A percentile compares a stretch with the other conserved stretches of the same genome.
Conservation (phyloP, 2,113 vertebrate genomes). For the Podiceps cristatus region DNA sequence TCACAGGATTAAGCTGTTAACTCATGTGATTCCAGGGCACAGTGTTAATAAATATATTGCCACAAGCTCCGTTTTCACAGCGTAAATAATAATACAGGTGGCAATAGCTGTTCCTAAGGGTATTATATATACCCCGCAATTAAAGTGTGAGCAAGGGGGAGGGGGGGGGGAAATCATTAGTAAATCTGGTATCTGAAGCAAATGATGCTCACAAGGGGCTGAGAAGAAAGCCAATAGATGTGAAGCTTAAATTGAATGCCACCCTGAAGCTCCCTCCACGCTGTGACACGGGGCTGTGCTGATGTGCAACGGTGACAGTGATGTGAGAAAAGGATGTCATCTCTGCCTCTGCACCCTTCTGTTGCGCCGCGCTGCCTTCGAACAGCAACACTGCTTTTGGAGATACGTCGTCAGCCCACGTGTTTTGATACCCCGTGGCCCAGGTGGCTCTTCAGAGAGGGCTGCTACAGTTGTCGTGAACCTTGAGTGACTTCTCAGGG, state of each 20-base stretch:
- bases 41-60: slow-evolving; percentile 80
- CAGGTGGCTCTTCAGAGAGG: not conserved
- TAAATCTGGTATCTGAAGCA: slow-evolving; percentile 66
- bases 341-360: not conserved
- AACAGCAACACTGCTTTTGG: not conserved
- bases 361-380: accelerated
- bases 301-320: not conserved
- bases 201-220: slow-evolving; percentile 73
- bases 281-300: not conserved
- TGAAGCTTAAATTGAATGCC: slow-evolving; percentile 72
- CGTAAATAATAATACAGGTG: slow-evolving; percentile 82
- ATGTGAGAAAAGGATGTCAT: not conserved
- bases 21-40: slow-evolving; percentile 69
- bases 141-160: slow-evolving; percentile 69
- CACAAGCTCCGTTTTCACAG: slow-evolving; percentile 75
- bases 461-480: accelerated
- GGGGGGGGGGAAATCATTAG: slow-evolving; percentile 69
- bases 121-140: slow-evolving; percentile 78
- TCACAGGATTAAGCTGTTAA: slow-evolving; percentile 76
- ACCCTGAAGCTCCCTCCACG: not conserved
- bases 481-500: not conserved
- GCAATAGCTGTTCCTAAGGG: slow-evolving; percentile 77
- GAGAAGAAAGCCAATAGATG: slow-evolving; percentile 76
- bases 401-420: not conserved
- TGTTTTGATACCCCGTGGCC: not conserved